A percentile compares a stretch with the other conserved stretches of the same genome.
phyloP scores from a whole-genome alignment of 2,888 invertebrate species.

The Megaustenia siamemsis region DNA sequence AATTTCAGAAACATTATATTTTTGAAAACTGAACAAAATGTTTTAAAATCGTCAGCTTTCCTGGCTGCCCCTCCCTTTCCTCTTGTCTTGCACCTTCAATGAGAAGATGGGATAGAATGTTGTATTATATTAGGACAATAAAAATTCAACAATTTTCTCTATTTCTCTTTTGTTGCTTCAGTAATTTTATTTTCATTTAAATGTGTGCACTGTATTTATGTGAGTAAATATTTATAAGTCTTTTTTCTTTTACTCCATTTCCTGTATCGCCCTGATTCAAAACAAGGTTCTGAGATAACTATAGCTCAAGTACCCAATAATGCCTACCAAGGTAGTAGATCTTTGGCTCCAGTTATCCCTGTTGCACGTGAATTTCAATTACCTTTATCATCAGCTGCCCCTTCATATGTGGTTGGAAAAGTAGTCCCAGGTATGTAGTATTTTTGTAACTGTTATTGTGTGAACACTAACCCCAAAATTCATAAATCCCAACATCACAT shows the following conservation, averaged over 20 bases:
- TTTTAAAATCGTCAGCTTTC: too few species aligned
- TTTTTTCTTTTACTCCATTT: too few species aligned
- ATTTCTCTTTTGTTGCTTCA: neutral
- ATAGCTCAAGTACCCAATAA: slow-evolving; percentile 53
- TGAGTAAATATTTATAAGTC: too few species aligned
- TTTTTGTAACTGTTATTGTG: neutral
- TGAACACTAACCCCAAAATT: too few species aligned
- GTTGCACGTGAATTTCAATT: slow-evolving; percentile 56
- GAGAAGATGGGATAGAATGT: too few species aligned
- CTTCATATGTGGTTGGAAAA: slow-evolving; percentile 60
- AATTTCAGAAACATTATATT: too few species aligned
- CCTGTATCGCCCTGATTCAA: slow-evolving; percentile 14
- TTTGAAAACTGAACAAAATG: too few species aligned
- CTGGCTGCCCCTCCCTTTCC: too few species aligned
- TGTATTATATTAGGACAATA: too few species aligned
- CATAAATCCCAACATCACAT: too few species aligned
- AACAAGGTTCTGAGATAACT: slow-evolving; percentile 56
- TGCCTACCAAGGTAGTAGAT: slow-evolving; percentile 62
- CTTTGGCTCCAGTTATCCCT: slow-evolving; percentile 59
- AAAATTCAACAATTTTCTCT: too few species aligned
- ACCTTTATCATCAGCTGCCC: slow-evolving; percentile 57
- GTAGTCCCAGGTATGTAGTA: slow-evolving; percentile 59
- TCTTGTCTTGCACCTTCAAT: too few species aligned
- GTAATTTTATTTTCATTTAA: neutral
- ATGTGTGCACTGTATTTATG: neutral